Conservation (phyloP, 2,888 invertebrate species). For the Abrostola tripartita region DNA sequence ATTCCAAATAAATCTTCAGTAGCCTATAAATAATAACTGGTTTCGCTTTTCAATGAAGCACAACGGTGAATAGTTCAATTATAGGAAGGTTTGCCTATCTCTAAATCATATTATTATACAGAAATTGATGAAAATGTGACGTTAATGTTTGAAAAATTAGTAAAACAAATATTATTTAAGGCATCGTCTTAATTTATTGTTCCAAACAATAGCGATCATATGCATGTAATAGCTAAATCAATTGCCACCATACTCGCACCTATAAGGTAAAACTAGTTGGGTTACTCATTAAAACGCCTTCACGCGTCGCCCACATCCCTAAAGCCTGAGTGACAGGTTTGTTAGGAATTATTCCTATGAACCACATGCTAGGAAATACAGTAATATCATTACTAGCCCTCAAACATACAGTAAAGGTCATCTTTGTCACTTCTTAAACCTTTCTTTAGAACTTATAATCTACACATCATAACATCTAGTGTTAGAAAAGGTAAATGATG, state of each 20-base stretch:
- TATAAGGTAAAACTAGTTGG: constrained; percentile 66
- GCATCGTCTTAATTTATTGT: background rate
- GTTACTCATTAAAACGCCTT: constrained; percentile 72
- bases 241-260: constrained; percentile 55
- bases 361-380: constrained; percentile 15
- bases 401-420: background rate
- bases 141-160: background rate
- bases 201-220: constrained; percentile 47
- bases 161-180: background rate
- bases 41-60: too few species aligned
- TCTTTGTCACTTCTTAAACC: too few species aligned
- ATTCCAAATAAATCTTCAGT: too few species aligned
- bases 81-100: constrained; percentile 14
- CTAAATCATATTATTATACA: constrained; percentile 13
- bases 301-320: constrained; percentile 69
- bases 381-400: constrained; percentile 3
- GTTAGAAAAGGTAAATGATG: too few species aligned
- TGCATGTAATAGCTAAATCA: constrained; percentile 61
- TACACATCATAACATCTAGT: too few species aligned
- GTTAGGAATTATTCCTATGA: constrained; percentile 59
- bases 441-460: too few species aligned
- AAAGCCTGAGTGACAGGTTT: constrained; percentile 63
- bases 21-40: too few species aligned
- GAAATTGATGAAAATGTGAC: background rate
- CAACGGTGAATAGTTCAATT: background rate